Evolutionary conservation across 2,888 invertebrate species (phyloP), one percentile per base, ranked within the genome.

Genomic region (Pachymerium ferrugineum): DNA sequence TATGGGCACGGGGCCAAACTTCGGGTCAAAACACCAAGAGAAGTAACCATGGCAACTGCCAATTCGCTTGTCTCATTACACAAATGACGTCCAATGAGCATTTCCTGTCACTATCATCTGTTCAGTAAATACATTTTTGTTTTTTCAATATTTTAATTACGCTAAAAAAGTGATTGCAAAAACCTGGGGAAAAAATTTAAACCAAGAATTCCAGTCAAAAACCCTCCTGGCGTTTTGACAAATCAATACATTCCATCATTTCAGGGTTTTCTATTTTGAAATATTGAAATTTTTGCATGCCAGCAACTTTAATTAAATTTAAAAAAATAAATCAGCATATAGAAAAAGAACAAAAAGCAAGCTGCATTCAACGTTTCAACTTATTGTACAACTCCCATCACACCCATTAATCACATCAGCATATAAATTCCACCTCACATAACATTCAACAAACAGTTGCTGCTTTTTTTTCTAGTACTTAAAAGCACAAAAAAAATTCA

Each of bases 1-100:
- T n/a, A n/a, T 62, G 62, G 62, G 62, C 62, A 62, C 62, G 62
- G 62, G 62, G 62, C 62, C 62, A 62, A 62, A 62, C 62, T 62
- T n/a, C 25, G 28, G 62, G 62, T 62, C 62, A 62, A 62, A 62
- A 62, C 62, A 62, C 62, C 62, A 62, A 62, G 62, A 28, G 25
- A 22, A 62, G 62, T 62, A 12, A 8, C 62, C 62, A 62, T 62
- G 62, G 62, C 62, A 62, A 62, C 62, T 62, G 28, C 62, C 62
- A 62, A 62, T 62, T 62, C 62, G n/a, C 62, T 62, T 62, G 62
- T 28, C 62, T 62, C 62, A 38, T 38, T 62, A 28, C 28, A 62
- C 62, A 62, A 62, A 62, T 62, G 62, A 62, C 62, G 62, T 62
- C 62, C 25, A 62, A 62, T 62, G 62, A 62, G 62, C 62, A 62